These are phyloP conservation scores for Agapetus fuscipes DNA, from an alignment of 2,888 invertebrate species.

Conservation along the genomic window DNA sequence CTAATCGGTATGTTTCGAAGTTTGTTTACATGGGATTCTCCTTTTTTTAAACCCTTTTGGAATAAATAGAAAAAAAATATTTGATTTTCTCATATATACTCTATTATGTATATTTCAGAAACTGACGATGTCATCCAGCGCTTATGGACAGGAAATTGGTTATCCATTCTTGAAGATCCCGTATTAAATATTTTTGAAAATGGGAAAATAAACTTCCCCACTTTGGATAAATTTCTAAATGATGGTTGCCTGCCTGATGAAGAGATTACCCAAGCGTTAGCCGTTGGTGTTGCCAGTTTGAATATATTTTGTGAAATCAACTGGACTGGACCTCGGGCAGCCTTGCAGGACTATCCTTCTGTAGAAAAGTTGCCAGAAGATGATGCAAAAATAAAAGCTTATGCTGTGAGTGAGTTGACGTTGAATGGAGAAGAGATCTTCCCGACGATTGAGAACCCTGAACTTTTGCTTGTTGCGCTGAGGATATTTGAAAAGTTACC, in stretches of 20 bases:
- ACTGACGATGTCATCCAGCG: constrained; percentile 3
- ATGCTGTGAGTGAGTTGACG: constrained; percentile 36
- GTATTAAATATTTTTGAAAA: neutral
- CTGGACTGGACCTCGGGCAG: constrained; percentile 64
- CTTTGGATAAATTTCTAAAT: neutral
- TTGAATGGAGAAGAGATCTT: constrained; percentile 59
- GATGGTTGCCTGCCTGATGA: neutral
- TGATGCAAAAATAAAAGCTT: constrained; percentile 32
- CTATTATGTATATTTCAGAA: no score
- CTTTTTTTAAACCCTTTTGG: neutral
- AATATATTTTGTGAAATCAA: constrained; percentile 70
- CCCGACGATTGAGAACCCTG: constrained; percentile 51
- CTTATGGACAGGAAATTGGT: constrained; percentile 13
- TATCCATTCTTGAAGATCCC: neutral
- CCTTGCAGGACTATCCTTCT: constrained; percentile 35
- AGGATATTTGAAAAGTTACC: constrained; percentile 34
- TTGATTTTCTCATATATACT: no score
- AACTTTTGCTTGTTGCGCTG: constrained; percentile 35
- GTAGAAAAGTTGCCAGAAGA: constrained; percentile 36
- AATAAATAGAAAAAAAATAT: neutral
- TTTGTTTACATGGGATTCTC: neutral
- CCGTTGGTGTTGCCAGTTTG: constrained; percentile 54
- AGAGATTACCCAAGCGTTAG: constrained; percentile 31
- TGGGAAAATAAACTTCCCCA: neutral
- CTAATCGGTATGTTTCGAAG: constrained; percentile 9